These are phyloP conservation scores for Cerastis rubricosa DNA, from an alignment of 2,888 invertebrate genomes.

Conservation along the genomic window DNA sequence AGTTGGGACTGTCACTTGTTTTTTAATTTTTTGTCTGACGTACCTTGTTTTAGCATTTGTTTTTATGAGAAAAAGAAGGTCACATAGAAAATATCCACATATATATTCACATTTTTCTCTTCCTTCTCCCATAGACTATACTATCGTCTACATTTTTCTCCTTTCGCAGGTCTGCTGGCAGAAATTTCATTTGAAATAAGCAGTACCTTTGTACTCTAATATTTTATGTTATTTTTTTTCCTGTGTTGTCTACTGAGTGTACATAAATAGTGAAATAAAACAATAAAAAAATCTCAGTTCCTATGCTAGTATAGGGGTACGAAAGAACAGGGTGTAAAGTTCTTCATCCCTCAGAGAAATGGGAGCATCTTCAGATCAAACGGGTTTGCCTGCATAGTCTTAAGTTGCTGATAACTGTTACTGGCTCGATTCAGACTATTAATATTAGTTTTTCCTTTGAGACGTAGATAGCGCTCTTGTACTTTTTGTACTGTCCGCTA, in stretches of 20 bases:
- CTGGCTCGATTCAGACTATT: background rate
- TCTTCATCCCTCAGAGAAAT: background rate
- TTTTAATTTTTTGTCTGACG: background rate
- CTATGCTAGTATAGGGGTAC: background rate
- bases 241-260: no score
- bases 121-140: no score
- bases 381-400: background rate
- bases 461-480: background rate
- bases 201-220: no score
- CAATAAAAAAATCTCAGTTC: no score
- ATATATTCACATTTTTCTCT: no score
- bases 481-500: background rate
- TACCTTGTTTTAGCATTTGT: background rate
- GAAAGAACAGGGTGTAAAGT: background rate
- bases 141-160: no score
- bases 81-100: background rate
- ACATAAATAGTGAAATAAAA: no score
- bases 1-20: constrained; percentile 10
- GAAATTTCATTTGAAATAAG: no score
- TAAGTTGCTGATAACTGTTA: background rate
- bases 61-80: background rate
- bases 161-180: no score
- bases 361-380: background rate
- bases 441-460: background rate
- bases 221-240: no score